phyloP scores from a whole-genome alignment of 2,113 vertebrate species.

The Heterocephalus glaber region DNA sequence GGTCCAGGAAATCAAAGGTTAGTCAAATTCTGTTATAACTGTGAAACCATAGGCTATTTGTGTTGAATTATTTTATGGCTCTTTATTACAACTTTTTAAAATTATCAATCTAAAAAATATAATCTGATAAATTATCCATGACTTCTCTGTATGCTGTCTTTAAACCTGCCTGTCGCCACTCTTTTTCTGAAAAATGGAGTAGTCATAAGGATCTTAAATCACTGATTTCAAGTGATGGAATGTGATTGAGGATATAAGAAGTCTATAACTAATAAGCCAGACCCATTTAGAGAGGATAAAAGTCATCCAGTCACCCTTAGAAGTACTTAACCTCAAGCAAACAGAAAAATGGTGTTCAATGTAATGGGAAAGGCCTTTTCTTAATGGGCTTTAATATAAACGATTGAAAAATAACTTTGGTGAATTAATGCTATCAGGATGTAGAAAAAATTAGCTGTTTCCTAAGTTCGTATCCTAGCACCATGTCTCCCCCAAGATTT shows the following conservation, averaged over 20 bases:
- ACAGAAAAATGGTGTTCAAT: not conserved
- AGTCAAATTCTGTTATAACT: constrained; percentile 75
- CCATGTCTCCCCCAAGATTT: not conserved
- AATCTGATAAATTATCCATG: constrained; percentile 31
- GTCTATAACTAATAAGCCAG: not conserved
- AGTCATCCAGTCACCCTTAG: not conserved
- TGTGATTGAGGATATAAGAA: not conserved
- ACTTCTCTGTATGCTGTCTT: not conserved
- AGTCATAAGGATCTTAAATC: constrained; percentile 9
- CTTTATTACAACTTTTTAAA: constrained; percentile 50
- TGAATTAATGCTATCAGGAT: not conserved
- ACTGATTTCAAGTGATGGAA: constrained; percentile 12
- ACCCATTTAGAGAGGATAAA: constrained; percentile 1
- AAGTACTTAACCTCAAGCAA: not conserved
- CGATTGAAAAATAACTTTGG: not conserved
- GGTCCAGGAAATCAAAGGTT: constrained; percentile 94
- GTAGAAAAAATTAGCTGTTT: not conserved
- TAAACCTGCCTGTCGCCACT: not conserved
- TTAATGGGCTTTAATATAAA: not conserved
- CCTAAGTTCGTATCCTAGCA: not conserved
- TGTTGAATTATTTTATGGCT: constrained; percentile 13
- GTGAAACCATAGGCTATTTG: constrained; percentile 62
- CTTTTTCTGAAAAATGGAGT: constrained; percentile 15
- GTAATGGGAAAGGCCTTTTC: not conserved
- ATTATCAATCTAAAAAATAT: constrained; percentile 50